These are phyloP conservation scores for Psittacula derbiana DNA, from an alignment of 2,797 vertebrate species.

Conservation along the genomic window DNA sequence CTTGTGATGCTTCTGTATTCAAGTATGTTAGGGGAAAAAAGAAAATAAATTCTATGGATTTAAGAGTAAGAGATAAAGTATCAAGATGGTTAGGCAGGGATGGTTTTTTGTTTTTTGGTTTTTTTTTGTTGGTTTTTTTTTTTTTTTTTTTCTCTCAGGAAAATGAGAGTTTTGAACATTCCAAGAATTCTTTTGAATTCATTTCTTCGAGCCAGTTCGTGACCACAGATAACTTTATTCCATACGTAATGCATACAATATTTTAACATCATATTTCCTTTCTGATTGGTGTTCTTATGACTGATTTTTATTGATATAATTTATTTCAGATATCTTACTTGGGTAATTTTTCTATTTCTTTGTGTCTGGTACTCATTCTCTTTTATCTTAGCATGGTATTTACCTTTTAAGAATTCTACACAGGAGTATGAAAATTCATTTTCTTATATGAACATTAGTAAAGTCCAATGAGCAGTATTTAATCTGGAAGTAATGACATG, in stretches of 20 bases:
- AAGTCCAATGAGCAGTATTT: neutral
- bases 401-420: neutral
- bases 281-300: neutral
- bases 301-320: neutral
- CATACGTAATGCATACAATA: neutral
- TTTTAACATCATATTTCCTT: neutral
- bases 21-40: neutral
- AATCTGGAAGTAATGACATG: conserved; percentile 4
- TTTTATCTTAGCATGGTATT: neutral
- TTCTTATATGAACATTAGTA: neutral
- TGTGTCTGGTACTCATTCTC: neutral
- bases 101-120: neutral
- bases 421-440: neutral
- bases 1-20: neutral
- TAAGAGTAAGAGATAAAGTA: neutral
- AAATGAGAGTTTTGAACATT: neutral
- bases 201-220: neutral
- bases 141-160: neutral
- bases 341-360: neutral
- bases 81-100: neutral
- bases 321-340: neutral
- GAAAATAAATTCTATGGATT: neutral
- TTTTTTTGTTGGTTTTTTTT: neutral
- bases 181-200: neutral
- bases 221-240: neutral